Base-by-base conservation (phyloP, 2,888 invertebrate species). In the Smittia sp. region DNA sequence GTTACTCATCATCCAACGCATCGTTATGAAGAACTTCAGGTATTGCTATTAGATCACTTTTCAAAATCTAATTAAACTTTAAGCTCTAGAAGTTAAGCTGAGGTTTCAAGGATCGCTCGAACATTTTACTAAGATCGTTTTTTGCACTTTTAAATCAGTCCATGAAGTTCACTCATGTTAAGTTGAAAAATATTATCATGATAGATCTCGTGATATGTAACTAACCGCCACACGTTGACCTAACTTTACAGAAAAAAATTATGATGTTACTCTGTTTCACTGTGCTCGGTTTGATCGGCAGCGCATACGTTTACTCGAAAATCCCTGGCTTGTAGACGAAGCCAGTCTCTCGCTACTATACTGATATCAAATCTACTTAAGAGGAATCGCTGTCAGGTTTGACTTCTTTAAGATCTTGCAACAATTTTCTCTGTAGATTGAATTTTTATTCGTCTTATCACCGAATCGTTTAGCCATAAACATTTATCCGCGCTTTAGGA, bases 201-300 rank as follows among this genome's bases (percentile, higher is more conserved):
- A 46, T 46, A 46, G 11, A n/a, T 13, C 6, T 46, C 46, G 15
- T n/a, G n/a, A 46, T 15, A n/a, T 46, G n/a, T 46, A 46, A 46
- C 46, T 6, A 46, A 11, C 11, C 6, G 11, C 38, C 6, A 38
- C 38, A 38, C 38, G 11, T 38, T 38, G 6, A 38, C 20, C 22
- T 9, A 62, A 15, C 11, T 41, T 68, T 68, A 9, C 46, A 68
- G 68, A 68, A 68, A 68, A 68, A 68, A 25, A 68, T 68, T 41
- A 68, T 68, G 68, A 68, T 68, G 68, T 39, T 68, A 41, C 18
- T 68, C 6, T 68, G 68, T 46, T 68, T 68, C 24, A 68, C 68
- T 20, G 68, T 68, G 24, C 39, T 68, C 68, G 68, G 41, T 46
- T 24, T 68, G 20, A 68, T 68, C 46, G 68, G 41, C 24, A 46